Evolutionary conservation across 2,888 invertebrate species (phyloP), one percentile per base, ranked within the genome.

Genomic region (Lepetodrilus schrolli): DNA sequence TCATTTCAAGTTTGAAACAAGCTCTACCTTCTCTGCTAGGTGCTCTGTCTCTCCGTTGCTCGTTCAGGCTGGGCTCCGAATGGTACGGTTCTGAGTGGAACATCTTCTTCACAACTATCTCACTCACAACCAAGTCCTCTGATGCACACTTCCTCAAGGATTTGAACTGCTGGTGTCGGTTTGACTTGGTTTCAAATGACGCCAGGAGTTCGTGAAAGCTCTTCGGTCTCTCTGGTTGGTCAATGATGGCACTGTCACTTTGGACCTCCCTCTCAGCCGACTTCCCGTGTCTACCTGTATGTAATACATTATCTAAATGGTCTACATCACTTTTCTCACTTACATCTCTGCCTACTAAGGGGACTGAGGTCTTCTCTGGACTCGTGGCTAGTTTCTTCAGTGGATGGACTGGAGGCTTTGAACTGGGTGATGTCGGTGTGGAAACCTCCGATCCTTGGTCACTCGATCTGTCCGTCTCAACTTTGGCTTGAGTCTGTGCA

Each of bases 121-220:
- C 83, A 17, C 78, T 77, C 20, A 77, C 74, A 38, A 86, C 78
- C 5, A 73, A 80, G 34, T 86, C 86, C 20, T 81, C 86, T 0
- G 86, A 86, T 0, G 82, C 84, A 73, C 83, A 87, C 66, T 84
- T 86, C 21, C 86, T 72, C 65, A 85, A 74, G 21, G 78, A 75
- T 26, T 72, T 74, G 7, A 83, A 70, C 69, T 78, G 82, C 23
- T 78, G 78, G 7, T 82, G 48, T 8, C 82, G 74, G 37, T 79
- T 68, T 4, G 80, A 80, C 71, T 83, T 74, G 4, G 80, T 72
- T 74, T 86, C 86, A 74, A 86, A 86, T 23, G 80, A 78, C n/a
- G 84, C 82, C 10, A 86, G 78, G 4, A 86, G 81, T 77, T 86
- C 86, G 75, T 86, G 86, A 76, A 87, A 85, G 76, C 87, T 87